Conservation (phyloP, 2,113 vertebrate species). For the Stegostoma tigrinum region DNA sequence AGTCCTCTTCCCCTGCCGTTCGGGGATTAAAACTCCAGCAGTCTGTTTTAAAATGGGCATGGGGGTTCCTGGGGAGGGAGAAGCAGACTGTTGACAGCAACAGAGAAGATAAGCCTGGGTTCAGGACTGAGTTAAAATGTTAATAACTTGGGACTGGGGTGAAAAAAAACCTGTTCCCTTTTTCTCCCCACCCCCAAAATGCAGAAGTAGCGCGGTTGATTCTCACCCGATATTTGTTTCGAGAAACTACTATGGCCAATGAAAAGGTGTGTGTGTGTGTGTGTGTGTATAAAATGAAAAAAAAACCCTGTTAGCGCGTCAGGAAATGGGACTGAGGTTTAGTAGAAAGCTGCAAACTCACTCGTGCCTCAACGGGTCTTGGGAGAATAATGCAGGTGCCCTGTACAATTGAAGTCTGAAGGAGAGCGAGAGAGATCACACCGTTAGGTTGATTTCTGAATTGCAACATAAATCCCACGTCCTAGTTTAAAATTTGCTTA, state of each 20-base stretch:
- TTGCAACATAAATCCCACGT: not conserved
- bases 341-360: not conserved
- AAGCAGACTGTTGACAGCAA: no score
- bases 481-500: not conserved
- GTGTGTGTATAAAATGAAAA: no score
- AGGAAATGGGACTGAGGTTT: not conserved
- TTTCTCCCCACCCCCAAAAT: not conserved
- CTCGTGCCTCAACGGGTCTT: not conserved
- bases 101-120: no score
- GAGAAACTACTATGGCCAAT: not conserved
- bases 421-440: not conserved
- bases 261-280: no score
- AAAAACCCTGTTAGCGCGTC: not conserved
- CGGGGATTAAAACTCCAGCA: not conserved
- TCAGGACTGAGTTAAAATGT: no score
- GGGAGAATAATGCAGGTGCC: not conserved
- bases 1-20: not conserved
- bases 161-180: not conserved
- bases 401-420: not conserved
- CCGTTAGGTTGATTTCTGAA: not conserved
- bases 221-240: not conserved
- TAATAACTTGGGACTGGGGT: not conserved
- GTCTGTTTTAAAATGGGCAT: not conserved
- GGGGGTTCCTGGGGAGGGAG: not conserved
- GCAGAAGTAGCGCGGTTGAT: not conserved